Conservation (phyloP, 2,888 invertebrate species). For the Himalopsyche japonica region DNA sequence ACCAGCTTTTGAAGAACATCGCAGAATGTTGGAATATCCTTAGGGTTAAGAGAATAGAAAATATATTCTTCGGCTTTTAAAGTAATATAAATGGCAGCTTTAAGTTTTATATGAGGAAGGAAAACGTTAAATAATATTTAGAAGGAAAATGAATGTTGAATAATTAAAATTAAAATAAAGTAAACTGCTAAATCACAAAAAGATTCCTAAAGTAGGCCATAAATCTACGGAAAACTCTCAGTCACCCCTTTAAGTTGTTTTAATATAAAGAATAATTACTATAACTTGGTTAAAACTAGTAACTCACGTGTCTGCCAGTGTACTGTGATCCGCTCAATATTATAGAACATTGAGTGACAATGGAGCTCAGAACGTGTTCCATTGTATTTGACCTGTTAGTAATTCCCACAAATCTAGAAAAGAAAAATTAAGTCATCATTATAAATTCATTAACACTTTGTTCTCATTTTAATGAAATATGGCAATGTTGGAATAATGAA, state of each 20-base stretch:
- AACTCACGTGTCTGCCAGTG: slow-evolving; percentile 64
- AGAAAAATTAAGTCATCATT: not conserved
- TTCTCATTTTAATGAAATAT: too few relatives aligned
- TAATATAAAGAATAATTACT: not conserved
- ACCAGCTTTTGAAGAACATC: slow-evolving; percentile 61
- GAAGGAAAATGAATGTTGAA: too few relatives aligned
- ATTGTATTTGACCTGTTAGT: slow-evolving; percentile 69
- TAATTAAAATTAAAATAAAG: too few relatives aligned
- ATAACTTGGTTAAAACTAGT: not conserved
- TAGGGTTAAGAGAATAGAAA: slow-evolving; percentile 39
- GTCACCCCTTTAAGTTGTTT: too few relatives aligned
- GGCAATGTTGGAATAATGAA: not conserved
- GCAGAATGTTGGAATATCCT: slow-evolving; percentile 77
- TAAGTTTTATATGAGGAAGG: too few relatives aligned
- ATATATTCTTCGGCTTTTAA: not conserved
- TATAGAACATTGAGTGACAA: slow-evolving; percentile 75
- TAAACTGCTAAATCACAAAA: too few relatives aligned
- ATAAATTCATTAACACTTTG: not conserved
- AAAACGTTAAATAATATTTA: too few relatives aligned
- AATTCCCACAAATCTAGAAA: slow-evolving; percentile 66
- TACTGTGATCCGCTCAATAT: slow-evolving; percentile 69
- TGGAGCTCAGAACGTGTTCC: slow-evolving; percentile 73
- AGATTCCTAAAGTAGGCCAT: too few relatives aligned
- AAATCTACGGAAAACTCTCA: too few relatives aligned
- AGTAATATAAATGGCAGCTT: too few relatives aligned